Conservation (phyloP, 2,113 vertebrate genomes). For the Percina caprodes region DNA sequence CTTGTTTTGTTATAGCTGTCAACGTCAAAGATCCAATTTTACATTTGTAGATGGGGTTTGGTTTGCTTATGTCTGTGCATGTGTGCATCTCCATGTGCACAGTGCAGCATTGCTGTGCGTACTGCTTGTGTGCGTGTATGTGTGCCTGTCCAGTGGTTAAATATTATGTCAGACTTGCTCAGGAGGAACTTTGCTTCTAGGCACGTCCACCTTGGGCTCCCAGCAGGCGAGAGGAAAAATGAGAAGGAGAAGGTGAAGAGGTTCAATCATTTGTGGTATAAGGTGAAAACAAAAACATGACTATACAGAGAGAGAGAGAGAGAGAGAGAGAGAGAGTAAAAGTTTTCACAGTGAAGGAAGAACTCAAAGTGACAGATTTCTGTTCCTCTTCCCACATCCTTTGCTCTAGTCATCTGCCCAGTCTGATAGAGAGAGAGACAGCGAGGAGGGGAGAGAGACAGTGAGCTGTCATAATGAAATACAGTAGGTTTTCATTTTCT, state of each 20-base stretch:
- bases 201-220: conserved; percentile 65
- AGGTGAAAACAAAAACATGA: conserved; percentile 43
- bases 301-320: neutral
- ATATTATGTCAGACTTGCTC: conserved; percentile 83
- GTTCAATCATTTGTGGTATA: conserved; percentile 34
- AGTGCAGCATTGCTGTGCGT: neutral
- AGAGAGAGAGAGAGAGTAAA: conserved; percentile 4
- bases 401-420: conserved; percentile 38
- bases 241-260: conserved; percentile 30
- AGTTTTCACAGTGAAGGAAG: conserved; percentile 29
- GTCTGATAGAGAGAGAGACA: conserved; percentile 19
- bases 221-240: conserved; percentile 23
- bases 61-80: neutral
- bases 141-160: conserved; percentile 70
- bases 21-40: conserved; percentile 7
- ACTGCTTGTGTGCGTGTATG: conserved; percentile 31
- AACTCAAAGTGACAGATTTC: conserved; percentile 49
- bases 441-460: conserved; percentile 15
- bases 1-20: conserved; percentile 9
- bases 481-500: conserved; percentile 58
- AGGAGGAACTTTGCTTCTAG: conserved; percentile 70
- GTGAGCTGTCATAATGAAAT: conserved; percentile 58
- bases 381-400: conserved; percentile 40
- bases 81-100: conserved; percentile 10
- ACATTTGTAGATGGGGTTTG: neutral